Conservation (phyloP, 2,888 invertebrate species). For the Ichneumoninae sp. region DNA sequence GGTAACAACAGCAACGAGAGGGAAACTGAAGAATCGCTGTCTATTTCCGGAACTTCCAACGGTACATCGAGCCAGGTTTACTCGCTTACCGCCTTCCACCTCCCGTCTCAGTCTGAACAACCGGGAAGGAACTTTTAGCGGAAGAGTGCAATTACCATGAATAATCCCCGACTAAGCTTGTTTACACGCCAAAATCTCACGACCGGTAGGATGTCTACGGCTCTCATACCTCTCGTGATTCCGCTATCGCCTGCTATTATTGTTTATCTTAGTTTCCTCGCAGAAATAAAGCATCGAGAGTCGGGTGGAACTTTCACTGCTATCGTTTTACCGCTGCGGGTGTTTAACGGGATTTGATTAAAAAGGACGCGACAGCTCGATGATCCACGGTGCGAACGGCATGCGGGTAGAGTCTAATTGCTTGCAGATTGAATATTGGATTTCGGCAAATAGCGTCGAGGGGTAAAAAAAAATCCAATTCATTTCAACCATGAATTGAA, state of each 20-base stretch:
- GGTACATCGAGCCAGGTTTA: slow-evolving; percentile 4
- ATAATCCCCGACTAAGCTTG: slow-evolving; percentile 45
- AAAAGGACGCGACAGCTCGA: not conserved
- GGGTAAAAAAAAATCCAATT: not conserved
- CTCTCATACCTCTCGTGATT: not conserved
- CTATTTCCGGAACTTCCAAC: slow-evolving; percentile 5
- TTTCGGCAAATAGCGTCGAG: not conserved
- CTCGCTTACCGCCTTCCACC: not conserved
- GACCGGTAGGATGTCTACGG: slow-evolving; percentile 13
- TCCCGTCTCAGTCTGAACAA: not conserved
- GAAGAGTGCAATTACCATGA: slow-evolving; percentile 53
- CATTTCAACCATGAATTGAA: slow-evolving; percentile 2
- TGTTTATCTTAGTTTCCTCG: slow-evolving; percentile 8
- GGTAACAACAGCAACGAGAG: slow-evolving; percentile 16
- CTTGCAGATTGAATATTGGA: slow-evolving; percentile 6
- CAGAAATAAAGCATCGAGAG: not conserved
- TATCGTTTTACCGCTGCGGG: not conserved
- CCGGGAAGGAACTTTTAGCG: not conserved
- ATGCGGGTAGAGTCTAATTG: slow-evolving; percentile 8
- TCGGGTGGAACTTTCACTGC: not conserved
- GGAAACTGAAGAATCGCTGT: slow-evolving; percentile 15
- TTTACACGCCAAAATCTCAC: slow-evolving; percentile 30
- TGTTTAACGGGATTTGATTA: not conserved
- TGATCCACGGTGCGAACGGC: not conserved
- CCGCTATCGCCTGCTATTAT: slow-evolving; percentile 17